Base-by-base conservation (phyloP, 1,140 invertebrate species). In the Drosophila persimilis region DNA sequence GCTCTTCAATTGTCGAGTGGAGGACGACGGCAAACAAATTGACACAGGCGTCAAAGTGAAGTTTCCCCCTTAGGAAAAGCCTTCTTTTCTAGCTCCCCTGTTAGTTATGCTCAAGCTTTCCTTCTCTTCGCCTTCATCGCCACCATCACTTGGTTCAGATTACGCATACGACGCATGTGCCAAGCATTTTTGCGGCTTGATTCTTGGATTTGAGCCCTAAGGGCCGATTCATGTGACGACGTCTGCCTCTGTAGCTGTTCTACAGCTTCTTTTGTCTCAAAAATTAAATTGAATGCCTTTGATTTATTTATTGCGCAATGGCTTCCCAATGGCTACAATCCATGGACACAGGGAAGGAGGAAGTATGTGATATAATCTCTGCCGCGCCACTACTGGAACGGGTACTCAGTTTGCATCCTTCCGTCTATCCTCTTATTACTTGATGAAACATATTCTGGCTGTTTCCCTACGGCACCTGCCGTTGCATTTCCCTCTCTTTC, bases 211-310 rank as follows among this genome's bases (percentile, higher is more conserved):
- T 31, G 26, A 31, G 48, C 29, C 24, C 29, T 3, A 8, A 15
- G 26, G 9, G 26, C 26, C 9, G 15, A 11, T 35, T 51, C 29
- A 31, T 11, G 31, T 44, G 35, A 20, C 3, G 24, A 48, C 65
- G 56, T 11, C 35, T 35, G 31, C 9, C 8, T 9, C 8, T 35
- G 31, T 3, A 3, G n/a, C 29, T 29, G 29, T 7, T 48, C 50
- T 56, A 55, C 41, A 43, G 70, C 45, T 57, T 58, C 43, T 48
- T 51, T 57, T 69, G 63, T 57, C 75, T 69, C 54, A 56, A 58
- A 77, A 85, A 31, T 86, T 70, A 44, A 86, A 85, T 86, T 85
- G 71, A 86, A 85, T 86, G 77, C 69, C 56, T 62, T 86, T 85
- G 81, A 85, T 80, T 85, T 9, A 31, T 31, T 29, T 29, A 31